Base-by-base conservation (phyloP, 2,888 invertebrate genomes). In the Eugnorisma glareosa region DNA sequence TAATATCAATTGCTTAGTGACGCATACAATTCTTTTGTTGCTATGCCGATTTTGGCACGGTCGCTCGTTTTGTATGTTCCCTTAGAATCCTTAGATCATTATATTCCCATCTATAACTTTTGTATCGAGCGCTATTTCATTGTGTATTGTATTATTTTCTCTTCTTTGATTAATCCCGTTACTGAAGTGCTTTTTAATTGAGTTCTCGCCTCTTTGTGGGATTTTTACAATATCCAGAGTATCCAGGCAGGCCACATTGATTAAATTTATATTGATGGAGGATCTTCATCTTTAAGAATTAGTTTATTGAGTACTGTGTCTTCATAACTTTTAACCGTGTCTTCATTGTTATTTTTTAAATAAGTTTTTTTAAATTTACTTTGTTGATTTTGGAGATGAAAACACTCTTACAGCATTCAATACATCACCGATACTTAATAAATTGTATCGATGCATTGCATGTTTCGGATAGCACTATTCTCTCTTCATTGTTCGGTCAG, bases 71-170 rank as follows among this genome's bases (percentile, higher is more conserved):
- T 21, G 4, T 54, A 57, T 28, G 28, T 59, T 31, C 31, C 18
- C 59, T 31, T 59, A 28, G 35, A 3, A 35, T 40, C n/a, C n/a
- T n/a, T n/a, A n/a, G 15, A 51, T 76, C 24, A 28, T 71, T 59
- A 59, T 57, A 61, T 54, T 83, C 28, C 24, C 64, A 68, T 77
- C 37, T 28, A 67, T 83, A 63, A 76, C 31, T 37, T 63, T 45
- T 45, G n/a, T 43, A 48, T 82, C 7, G 43, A 43, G n/a, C 18
- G 40, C 35, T 48, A 18, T 59, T 43, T 5, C 51, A 40, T 75
- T 75, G 43, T 48, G 28, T 69, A 61, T 61, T 59, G n/a, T 69
- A 40, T 45, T 82, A 66, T 76, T 66, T 79, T 48, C 37, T 51
- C 40, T 3, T 40, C 45, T 68, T 8, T 31, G 21, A 66, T 31